Conservation (phyloP, 1,140 invertebrate species). For the Drosophila arizonae region DNA sequence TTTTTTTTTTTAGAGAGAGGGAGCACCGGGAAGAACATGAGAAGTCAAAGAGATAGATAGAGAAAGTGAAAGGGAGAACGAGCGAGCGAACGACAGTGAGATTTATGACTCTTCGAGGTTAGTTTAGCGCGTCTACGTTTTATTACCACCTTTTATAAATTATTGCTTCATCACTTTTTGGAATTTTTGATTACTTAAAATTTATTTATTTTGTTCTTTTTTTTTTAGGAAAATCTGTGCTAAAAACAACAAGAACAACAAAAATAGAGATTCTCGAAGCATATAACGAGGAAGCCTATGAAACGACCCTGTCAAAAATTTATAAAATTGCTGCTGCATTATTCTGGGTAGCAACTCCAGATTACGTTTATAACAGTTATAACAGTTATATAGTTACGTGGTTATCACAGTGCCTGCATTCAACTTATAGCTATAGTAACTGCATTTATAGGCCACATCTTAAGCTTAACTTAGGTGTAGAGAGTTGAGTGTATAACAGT, state of each 20-base stretch:
- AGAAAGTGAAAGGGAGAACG: conserved; percentile 14
- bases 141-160: conserved; percentile 69
- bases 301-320: conserved; percentile 35
- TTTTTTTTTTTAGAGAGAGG: conserved; percentile 32
- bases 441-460: conserved; percentile 33
- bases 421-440: conserved; percentile 38
- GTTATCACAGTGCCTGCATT: conserved; percentile 11
- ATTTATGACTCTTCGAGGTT: conserved; percentile 65
- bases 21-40: conserved; percentile 15
- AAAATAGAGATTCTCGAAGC: conserved; percentile 82
- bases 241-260: conserved; percentile 79
- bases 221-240: conserved; percentile 50
- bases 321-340: background rate
- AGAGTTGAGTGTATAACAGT: conserved; percentile 54
- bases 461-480: conserved; percentile 44
- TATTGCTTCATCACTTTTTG: conserved; percentile 14
- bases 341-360: background rate
- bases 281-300: conserved; percentile 73
- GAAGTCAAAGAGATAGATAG: conserved; percentile 16
- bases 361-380: conserved; percentile 20
- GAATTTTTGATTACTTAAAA: background rate
- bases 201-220: background rate
- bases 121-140: conserved; percentile 77
- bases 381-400: no score
- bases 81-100: conserved; percentile 29